Base-by-base conservation (phyloP, 2,113 vertebrate species). In the Pseudorhombus dupliciocellatus region DNA sequence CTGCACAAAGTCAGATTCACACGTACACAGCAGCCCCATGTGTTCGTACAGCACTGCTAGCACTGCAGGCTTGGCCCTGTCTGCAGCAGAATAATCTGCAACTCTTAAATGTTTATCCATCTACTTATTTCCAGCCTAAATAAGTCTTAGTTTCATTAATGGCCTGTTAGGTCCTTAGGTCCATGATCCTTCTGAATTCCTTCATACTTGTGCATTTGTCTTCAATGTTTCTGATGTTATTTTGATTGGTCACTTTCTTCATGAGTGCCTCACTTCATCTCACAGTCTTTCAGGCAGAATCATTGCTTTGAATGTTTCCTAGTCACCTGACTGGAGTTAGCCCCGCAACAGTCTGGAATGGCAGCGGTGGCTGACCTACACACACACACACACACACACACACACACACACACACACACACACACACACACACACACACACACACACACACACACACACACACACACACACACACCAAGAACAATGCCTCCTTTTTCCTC, bases 321-420 rank as follows among this genome's bases (percentile, higher is more conserved):
- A 77, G 85, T 91, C 88, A 89, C 77, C 82, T 89, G 88, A 90
- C 77, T 77, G 74, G 85, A 84, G 75, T 87, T 85, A 83, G 66
- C 58, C 61, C 58, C 22, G 4, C 82, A 82, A 78, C 75, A 76
- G 61, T 60, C 79, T 83, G 69, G 65, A 72, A 75, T 73, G 77
- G 79, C 66, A 86, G 58, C 22, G 7, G 66, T 18, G 66, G 55
- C 68, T 82, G 67, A 77, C 71, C 44, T 66, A 55, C 65, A 71
- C 76, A 34, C 65, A 71, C 56, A 18, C 15, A 44, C 42, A 18
- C 42, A 44, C 18, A 48, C 46, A 53, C 28, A 31, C 28, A 76
- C 37, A 69, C 21, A 68, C 26, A 31, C 26, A 76, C 37, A 69
- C 21, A 68, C 26, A 31, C 26, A 76, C 37, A 69, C n/a, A 67